Conservation (phyloP, 2,888 invertebrate species). For the Auanema freiburgensis region DNA sequence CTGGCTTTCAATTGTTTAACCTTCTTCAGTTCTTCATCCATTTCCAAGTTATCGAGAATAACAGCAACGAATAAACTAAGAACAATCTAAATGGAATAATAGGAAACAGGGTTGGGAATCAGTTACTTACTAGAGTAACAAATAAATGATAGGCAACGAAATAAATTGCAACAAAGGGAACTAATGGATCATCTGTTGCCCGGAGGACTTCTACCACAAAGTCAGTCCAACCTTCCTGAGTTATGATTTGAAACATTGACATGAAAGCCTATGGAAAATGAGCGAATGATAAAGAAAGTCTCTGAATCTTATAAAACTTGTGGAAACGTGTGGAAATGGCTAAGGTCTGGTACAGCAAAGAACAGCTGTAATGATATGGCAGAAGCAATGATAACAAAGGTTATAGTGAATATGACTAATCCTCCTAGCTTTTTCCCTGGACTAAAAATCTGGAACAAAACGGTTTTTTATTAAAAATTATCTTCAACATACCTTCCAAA, state of each 20-base stretch:
- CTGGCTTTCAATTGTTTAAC: slow-evolving; percentile 85
- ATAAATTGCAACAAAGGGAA: slow-evolving; percentile 83
- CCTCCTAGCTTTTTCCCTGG: slow-evolving; percentile 94
- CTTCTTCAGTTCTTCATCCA: slow-evolving; percentile 98
- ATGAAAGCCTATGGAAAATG: slow-evolving; percentile 98
- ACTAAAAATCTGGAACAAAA: slow-evolving; percentile 72
- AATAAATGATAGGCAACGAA: slow-evolving; percentile 98
- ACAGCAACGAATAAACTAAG: slow-evolving; percentile 99
- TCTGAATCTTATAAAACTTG: slow-evolving; percentile 72
- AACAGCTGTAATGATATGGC: slow-evolving; percentile 98
- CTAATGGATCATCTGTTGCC: slow-evolving; percentile 45
- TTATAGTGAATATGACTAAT: slow-evolving; percentile 97
- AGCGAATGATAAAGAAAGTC: not conserved
- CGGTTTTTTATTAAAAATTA: not conserved
- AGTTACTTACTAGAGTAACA: slow-evolving; percentile 84
- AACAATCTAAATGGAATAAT: slow-evolving; percentile 74
- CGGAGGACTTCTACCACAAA: slow-evolving; percentile 96
- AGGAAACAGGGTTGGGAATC: slow-evolving; percentile 7
- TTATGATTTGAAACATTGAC: slow-evolving; percentile 99
- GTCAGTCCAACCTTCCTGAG: slow-evolving; percentile 99
- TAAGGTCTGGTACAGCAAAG: slow-evolving; percentile 88
- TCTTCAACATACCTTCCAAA: slow-evolving; percentile 68
- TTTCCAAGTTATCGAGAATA: slow-evolving; percentile 95
- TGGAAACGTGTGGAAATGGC: slow-evolving; percentile 96
- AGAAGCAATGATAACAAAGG: slow-evolving; percentile 94